Percentiles rank a stretch among this genome's conserved stretches.
phyloP scores from a whole-genome alignment of 2,888 invertebrate genomes.

The Hymenopus coronatus region DNA sequence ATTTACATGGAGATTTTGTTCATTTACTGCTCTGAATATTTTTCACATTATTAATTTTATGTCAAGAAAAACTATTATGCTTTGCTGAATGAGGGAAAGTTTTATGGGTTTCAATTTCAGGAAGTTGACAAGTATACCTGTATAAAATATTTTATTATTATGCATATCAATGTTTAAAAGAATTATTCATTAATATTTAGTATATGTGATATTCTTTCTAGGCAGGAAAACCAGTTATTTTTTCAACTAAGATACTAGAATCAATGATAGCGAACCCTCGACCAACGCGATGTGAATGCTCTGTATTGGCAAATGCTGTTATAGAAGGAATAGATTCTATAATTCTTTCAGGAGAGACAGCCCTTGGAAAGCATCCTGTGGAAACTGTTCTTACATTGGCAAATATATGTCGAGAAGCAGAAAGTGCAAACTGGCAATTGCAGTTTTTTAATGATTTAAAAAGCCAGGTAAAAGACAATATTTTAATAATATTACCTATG shows the following conservation, averaged over 20 bases:
- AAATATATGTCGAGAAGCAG: slow-evolving; percentile 94
- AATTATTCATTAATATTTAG: not conserved
- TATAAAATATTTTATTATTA: not conserved
- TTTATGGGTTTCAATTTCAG: no score
- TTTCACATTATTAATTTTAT: no score
- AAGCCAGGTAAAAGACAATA: slow-evolving; percentile 45
- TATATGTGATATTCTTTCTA: slow-evolving; percentile 39
- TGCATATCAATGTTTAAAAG: not conserved
- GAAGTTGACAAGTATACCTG: no score
- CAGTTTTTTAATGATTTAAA: slow-evolving; percentile 83
- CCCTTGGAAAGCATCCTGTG: slow-evolving; percentile 93
- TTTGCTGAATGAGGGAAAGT: no score
- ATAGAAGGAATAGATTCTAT: slow-evolving; percentile 97
- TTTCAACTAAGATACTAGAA: slow-evolving; percentile 98
- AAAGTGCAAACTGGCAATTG: slow-evolving; percentile 91
- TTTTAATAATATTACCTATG: not conserved
- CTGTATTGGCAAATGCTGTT: slow-evolving; percentile 97
- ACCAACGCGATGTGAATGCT: slow-evolving; percentile 92
- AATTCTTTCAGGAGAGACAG: slow-evolving; percentile 98
- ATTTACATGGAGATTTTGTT: no score
- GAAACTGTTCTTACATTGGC: slow-evolving; percentile 89
- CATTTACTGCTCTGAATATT: no score
- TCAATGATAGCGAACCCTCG: slow-evolving; percentile 98
- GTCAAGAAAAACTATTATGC: no score
- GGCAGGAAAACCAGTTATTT: slow-evolving; percentile 95